Percentiles rank a stretch among this genome's conserved stretches.
phyloP scores from a whole-genome alignment of 2,888 invertebrate genomes.

The Cantharis rufa region DNA sequence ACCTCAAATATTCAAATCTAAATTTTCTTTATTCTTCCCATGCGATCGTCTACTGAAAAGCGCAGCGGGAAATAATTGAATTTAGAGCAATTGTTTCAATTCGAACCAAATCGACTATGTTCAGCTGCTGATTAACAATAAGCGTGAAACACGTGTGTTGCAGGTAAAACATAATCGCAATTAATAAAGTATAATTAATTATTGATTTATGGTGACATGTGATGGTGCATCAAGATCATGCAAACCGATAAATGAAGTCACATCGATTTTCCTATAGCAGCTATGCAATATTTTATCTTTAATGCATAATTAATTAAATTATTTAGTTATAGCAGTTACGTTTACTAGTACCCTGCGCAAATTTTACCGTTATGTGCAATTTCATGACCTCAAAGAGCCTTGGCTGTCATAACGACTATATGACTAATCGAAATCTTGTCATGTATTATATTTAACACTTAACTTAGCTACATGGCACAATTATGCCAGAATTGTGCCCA shows the following conservation, averaged over 20 bases:
- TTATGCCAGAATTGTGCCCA: conserved; percentile 5
- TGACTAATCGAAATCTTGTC: conserved; percentile 34
- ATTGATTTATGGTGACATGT: not conserved
- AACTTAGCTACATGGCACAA: conserved; percentile 20
- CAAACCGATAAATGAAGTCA: not conserved
- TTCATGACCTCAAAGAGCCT: not conserved
- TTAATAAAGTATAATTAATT: not conserved
- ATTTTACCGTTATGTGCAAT: not conserved
- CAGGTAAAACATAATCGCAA: not conserved
- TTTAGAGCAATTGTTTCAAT: not conserved
- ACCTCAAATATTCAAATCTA: not conserved
- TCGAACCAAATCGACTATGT: not conserved
- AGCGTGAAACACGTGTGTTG: not conserved
- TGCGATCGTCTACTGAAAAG: not conserved
- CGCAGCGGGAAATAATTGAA: not conserved
- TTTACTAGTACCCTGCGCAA: not conserved
- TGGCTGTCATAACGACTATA: conserved; percentile 1
- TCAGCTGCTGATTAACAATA: not conserved
- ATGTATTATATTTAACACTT: conserved; percentile 29
- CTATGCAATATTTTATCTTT: conserved; percentile 15
- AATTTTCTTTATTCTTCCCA: not conserved
- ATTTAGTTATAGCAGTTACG: conserved; percentile 23
- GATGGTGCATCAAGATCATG: not conserved
- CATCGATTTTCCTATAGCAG: not conserved
- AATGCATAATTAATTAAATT: conserved; percentile 31